Evolutionary conservation across 2,888 invertebrate genomes (phyloP).

Genomic region (Heteropelma amictum): DNA sequence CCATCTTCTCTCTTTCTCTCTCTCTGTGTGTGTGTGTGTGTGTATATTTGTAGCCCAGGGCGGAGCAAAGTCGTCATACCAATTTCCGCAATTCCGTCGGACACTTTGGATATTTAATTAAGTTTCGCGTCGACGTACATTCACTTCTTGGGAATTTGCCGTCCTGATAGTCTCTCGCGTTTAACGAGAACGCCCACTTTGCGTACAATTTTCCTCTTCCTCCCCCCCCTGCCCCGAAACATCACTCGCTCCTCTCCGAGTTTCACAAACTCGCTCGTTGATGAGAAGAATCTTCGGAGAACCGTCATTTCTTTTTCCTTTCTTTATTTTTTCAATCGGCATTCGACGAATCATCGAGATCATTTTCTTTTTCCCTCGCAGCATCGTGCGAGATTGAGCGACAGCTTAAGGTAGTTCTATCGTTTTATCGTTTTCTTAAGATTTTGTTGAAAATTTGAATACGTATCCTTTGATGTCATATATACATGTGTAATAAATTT

Average conservation of each 20-base stretch:
- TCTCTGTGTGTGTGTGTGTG: background rate
- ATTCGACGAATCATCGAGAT: background rate
- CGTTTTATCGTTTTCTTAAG: too few relatives aligned
- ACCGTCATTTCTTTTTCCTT: background rate
- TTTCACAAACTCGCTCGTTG: background rate
- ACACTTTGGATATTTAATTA: constrained; percentile 78
- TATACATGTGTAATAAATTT: too few relatives aligned
- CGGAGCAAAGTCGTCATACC: constrained; percentile 74
- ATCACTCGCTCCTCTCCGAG: background rate
- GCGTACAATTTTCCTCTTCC: constrained; percentile 6
- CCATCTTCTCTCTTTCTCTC: background rate
- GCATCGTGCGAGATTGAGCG: too few relatives aligned
- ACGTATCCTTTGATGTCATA: too few relatives aligned
- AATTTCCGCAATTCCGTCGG: constrained; percentile 77
- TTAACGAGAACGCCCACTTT: constrained; percentile 42
- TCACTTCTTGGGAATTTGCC: constrained; percentile 66
- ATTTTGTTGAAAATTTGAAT: too few relatives aligned
- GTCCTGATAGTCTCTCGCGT: constrained; percentile 31
- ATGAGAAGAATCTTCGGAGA: background rate
- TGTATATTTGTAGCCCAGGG: constrained; percentile 11
- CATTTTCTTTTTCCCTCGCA: too few relatives aligned
- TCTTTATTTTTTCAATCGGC: background rate
- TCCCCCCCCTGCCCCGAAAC: background rate
- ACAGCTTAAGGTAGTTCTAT: too few relatives aligned
- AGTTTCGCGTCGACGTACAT: constrained; percentile 76